Conservation (phyloP, 2,113 vertebrate genomes). For the Pedetes capensis region DNA sequence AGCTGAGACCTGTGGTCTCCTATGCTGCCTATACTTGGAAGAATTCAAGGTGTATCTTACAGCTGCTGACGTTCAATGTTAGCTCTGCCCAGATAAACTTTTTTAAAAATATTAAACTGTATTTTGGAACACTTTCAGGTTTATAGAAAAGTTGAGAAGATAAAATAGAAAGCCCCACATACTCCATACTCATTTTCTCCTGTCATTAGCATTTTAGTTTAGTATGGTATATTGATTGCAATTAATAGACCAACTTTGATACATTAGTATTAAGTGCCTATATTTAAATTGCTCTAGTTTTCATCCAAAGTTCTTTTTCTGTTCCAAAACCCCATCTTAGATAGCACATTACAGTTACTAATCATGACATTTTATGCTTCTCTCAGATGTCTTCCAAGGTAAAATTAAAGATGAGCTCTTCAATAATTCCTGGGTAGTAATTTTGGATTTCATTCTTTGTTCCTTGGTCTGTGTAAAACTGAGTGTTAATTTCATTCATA, state of each 20-base stretch:
- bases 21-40: background rate
- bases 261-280: background rate
- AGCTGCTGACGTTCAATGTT: too few species aligned
- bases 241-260: background rate
- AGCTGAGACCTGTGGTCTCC: fast-evolving
- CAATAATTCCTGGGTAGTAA: background rate
- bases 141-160: background rate
- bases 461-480: background rate
- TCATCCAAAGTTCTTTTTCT: background rate
- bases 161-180: background rate
- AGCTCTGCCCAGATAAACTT: background rate
- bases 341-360: background rate
- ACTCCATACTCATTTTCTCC: too few species aligned
- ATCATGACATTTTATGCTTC: background rate
- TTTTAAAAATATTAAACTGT: background rate
- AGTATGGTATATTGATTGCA: background rate
- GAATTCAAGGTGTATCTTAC: background rate
- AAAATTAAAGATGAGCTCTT: background rate
- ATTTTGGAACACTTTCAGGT: background rate
- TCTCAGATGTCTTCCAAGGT: background rate
- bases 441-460: background rate
- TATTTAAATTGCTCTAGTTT: background rate
- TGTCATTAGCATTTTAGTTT: background rate
- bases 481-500: background rate
- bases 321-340: background rate